Percentiles rank a stretch among this genome's conserved stretches.
phyloP scores from a whole-genome alignment of 2,113 vertebrate genomes.

The Verasper variegatus region DNA sequence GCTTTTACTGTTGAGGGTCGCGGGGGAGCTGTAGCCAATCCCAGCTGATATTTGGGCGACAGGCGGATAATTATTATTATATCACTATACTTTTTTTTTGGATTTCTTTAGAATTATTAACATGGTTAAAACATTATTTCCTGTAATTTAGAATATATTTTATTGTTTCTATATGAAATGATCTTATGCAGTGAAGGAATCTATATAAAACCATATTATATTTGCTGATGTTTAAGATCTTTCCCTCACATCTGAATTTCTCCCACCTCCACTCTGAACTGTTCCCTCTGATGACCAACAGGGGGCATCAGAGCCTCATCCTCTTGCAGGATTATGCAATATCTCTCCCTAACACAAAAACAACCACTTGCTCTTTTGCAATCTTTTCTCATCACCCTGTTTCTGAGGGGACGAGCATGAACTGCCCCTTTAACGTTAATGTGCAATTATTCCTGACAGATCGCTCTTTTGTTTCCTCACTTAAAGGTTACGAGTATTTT shows the following conservation, averaged over 20 bases:
- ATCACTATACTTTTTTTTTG: too few species aligned
- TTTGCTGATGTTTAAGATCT: not conserved
- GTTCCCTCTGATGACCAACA: conserved; percentile 49
- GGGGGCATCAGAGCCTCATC: conserved; percentile 55
- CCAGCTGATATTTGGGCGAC: too few species aligned
- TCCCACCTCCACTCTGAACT: not conserved
- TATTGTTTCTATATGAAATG: too few species aligned
- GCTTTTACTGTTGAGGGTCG: too few species aligned
- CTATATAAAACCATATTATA: not conserved
- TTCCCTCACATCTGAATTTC: not conserved
- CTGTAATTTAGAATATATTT: too few species aligned
- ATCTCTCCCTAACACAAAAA: conserved; percentile 40
- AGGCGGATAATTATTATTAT: too few species aligned
- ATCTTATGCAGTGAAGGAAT: too few species aligned
- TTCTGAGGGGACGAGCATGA: conserved; percentile 12
- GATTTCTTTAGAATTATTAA: not conserved
- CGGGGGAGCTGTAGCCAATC: too few species aligned
- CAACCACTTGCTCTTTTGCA: conserved; percentile 35
- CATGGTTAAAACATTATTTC: too few species aligned
- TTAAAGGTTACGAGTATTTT: conserved; percentile 34
- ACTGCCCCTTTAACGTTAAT: conserved; percentile 24
- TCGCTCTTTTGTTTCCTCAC: conserved; percentile 18
- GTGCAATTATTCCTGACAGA: conserved; percentile 36
- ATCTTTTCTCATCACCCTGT: conserved; percentile 53
- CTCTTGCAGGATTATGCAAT: conserved; percentile 62